Evolutionary conservation across 2,113 vertebrate species (phyloP).

Genomic region (Lota lota): DNA sequence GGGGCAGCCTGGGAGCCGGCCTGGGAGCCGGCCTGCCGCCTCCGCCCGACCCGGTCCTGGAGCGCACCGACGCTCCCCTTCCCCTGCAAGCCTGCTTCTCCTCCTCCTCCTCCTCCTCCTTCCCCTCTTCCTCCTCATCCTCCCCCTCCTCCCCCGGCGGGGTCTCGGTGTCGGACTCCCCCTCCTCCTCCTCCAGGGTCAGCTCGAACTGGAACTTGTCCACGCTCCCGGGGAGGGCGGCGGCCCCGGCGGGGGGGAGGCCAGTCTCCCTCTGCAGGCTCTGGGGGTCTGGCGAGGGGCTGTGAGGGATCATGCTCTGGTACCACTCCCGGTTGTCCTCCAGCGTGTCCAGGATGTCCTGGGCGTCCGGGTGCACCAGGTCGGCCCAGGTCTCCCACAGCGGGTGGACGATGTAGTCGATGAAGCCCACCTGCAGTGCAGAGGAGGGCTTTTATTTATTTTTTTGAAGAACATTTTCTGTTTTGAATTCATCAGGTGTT

Average conservation of each 20-base stretch:
- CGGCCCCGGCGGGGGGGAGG: conserved; percentile 22
- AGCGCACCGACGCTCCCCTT: too few relatives aligned
- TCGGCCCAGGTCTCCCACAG: conserved; percentile 94
- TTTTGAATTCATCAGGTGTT: too few relatives aligned
- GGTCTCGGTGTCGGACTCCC: conserved; percentile 74
- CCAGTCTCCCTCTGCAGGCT: fast-evolving
- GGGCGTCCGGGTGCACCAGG: conserved; percentile 88
- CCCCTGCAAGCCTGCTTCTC: too few relatives aligned
- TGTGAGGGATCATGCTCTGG: conserved; percentile 88
- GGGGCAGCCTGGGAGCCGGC: conserved; percentile 26
- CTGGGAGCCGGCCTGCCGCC: conserved; percentile 18
- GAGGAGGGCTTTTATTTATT: too few relatives aligned
- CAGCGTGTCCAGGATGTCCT: conserved; percentile 87
- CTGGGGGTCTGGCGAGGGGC: conserved; percentile 70
- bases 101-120: conserved; percentile 44
- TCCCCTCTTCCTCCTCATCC: conserved; percentile 18
- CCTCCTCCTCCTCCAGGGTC: conserved; percentile 80
- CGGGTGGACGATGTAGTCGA: conserved; percentile 90
- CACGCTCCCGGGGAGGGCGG: conserved; percentile 45
- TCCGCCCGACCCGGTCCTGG: neutral
- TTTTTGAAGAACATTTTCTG: too few relatives aligned
- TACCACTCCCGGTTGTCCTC: conserved; percentile 95
- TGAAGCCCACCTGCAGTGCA: conserved; percentile 83
- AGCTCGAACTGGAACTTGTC: conserved; percentile 86
- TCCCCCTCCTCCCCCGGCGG: conserved; percentile 71